Evolutionary conservation across 2,113 vertebrate genomes (phyloP).

Genomic region (Ailuropoda melanoleuca): DNA sequence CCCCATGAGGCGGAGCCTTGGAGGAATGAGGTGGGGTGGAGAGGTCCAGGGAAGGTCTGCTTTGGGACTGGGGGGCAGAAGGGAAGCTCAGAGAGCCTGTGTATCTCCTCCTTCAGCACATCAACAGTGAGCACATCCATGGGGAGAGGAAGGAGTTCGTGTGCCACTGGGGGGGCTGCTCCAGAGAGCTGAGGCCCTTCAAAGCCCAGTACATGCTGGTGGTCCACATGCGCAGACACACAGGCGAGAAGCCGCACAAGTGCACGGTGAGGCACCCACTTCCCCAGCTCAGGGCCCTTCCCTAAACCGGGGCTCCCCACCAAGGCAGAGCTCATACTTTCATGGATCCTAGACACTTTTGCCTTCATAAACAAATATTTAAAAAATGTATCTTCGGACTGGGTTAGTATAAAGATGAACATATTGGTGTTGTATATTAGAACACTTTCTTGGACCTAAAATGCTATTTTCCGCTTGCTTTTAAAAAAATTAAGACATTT

Average conservation of each 20-base stretch:
- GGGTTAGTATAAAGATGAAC: neutral
- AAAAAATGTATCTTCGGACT: neutral
- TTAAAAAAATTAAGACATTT: slow-evolving; percentile 20
- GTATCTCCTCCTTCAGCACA: slow-evolving; percentile 88
- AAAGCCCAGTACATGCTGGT: slow-evolving; percentile 99
- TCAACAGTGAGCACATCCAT: slow-evolving; percentile 98
- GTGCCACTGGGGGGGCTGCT: slow-evolving; percentile 97
- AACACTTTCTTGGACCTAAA: neutral
- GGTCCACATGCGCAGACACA: slow-evolving; percentile 98
- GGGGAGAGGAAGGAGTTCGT: slow-evolving; percentile 99
- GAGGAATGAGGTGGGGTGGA: neutral
- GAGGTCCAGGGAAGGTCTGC: neutral
- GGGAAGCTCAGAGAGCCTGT: neutral
- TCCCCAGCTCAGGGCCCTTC: neutral
- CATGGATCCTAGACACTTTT: neutral
- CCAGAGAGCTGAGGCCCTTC: slow-evolving; percentile 96
- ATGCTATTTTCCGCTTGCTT: neutral
- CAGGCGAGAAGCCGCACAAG: slow-evolving; percentile 98
- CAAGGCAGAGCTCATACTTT: neutral
- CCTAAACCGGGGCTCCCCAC: neutral
- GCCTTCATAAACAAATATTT: neutral
- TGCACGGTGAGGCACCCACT: slow-evolving; percentile 92
- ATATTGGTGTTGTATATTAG: neutral
- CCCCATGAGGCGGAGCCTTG: neutral
- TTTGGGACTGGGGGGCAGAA: neutral